A percentile compares a stretch with the other conserved stretches of the same genome.
Evolutionary conservation across 2,797 vertebrate genomes (phyloP).

Genomic region (Sebastes aleutianus): DNA sequence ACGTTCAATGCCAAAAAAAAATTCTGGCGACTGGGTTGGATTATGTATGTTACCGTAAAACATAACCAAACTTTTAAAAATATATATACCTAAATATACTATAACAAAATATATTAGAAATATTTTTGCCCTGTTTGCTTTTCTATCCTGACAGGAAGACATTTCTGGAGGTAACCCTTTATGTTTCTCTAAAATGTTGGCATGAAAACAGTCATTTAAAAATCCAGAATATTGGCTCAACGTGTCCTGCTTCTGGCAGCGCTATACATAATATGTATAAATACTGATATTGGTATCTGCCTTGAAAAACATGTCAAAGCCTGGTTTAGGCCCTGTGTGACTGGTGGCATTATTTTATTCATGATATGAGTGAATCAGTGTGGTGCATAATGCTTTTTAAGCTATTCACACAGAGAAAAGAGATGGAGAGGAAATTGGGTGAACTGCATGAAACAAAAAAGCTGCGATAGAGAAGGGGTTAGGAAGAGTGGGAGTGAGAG

Average conservation of each 20-base stretch:
- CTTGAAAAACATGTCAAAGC: constrained; percentile 47
- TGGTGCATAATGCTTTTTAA: constrained; percentile 72
- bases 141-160: not conserved
- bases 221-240: constrained; percentile 14
- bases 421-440: constrained; percentile 71
- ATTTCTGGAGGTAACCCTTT: not conserved
- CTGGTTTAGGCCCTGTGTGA: constrained; percentile 49
- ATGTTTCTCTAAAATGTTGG: not conserved
- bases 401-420: constrained; percentile 71
- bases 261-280: constrained; percentile 24
- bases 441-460: constrained; percentile 60
- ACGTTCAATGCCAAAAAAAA: no score
- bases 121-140: not conserved
- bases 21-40: not conserved
- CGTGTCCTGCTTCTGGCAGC: constrained; percentile 18
- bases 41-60: not conserved
- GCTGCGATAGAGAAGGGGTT: constrained; percentile 47
- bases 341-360: constrained; percentile 65
- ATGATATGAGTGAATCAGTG: constrained; percentile 68
- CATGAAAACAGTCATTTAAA: constrained; percentile 31
- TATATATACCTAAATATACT: not conserved
- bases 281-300: constrained; percentile 35
- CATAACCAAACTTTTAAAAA: not conserved
- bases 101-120: not conserved
- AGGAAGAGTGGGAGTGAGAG: constrained; percentile 62